phyloP scores from a whole-genome alignment of 2,113 vertebrate genomes.

The Furnarius figulus region DNA sequence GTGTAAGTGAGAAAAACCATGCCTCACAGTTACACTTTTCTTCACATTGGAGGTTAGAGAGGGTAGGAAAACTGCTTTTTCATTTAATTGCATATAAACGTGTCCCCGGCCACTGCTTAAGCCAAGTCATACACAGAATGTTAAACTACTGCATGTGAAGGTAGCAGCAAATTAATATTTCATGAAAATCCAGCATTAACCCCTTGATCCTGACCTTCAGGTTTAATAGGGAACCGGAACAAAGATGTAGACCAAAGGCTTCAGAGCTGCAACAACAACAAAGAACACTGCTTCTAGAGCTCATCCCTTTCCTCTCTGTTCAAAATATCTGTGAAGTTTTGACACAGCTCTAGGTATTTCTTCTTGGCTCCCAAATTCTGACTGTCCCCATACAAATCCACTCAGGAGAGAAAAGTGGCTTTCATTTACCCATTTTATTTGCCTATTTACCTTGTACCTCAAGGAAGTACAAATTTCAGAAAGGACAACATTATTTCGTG shows the following conservation, averaged over 20 bases:
- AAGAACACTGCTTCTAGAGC: neutral
- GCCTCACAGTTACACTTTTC: constrained; percentile 2
- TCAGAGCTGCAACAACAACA: neutral
- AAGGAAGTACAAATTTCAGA: neutral
- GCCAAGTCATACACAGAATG: neutral
- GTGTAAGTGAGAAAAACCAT: neutral
- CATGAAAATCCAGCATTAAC: constrained; percentile 40
- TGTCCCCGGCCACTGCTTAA: constrained; percentile 58
- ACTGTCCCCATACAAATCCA: neutral
- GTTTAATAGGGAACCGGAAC: constrained; percentile 17
- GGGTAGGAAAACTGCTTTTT: constrained; percentile 40
- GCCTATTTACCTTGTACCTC: neutral
- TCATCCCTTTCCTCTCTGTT: neutral
- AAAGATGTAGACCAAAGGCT: constrained; percentile 12
- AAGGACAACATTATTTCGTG: neutral
- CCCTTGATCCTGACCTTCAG: constrained; percentile 40
- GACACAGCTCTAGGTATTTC: neutral
- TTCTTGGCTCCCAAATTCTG: neutral
- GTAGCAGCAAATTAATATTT: constrained; percentile 64
- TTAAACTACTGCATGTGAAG: constrained; percentile 50
- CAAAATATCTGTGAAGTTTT: neutral
- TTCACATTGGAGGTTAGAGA: constrained; percentile 46
- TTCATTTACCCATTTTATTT: neutral
- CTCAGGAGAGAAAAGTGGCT: neutral
- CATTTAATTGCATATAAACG: constrained; percentile 59